Conservation (phyloP, 2,797 vertebrate genomes). For the Carduelis carduelis region DNA sequence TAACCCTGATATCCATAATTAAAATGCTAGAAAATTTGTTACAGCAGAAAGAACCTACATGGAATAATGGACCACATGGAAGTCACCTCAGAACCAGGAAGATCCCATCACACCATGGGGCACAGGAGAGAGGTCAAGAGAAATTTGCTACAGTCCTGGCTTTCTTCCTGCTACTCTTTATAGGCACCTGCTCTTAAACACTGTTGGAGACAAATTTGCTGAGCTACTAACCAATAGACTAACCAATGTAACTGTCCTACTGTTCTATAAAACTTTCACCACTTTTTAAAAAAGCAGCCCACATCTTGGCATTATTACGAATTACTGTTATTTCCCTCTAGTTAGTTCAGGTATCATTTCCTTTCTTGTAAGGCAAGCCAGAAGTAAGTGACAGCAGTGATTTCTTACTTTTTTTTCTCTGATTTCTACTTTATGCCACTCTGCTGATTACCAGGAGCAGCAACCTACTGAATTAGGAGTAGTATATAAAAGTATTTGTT, state of each 20-base stretch:
- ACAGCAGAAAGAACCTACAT: neutral
- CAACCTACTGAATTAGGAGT: neutral
- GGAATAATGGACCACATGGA: neutral
- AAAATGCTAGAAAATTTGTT: neutral
- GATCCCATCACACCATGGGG: neutral
- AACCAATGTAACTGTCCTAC: neutral
- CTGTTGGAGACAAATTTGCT: neutral
- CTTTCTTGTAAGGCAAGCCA: neutral
- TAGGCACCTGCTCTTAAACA: neutral
- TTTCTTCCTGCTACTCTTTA: neutral
- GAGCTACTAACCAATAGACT: neutral
- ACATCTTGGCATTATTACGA: neutral
- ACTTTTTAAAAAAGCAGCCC: neutral
- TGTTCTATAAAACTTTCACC: neutral
- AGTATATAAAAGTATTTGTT: neutral
- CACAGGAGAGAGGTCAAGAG: neutral
- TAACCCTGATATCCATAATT: neutral
- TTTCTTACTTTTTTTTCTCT: neutral
- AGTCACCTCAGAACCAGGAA: neutral
- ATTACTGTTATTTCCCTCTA: neutral
- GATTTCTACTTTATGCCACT: neutral
- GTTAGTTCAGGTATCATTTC: neutral
- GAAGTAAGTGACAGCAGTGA: neutral
- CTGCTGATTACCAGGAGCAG: neutral
- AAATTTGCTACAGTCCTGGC: fast-evolving